Percentiles rank a stretch among this genome's conserved stretches.
Evolutionary conservation across 2,888 invertebrate genomes (phyloP).

Genomic region (Coremacera marginata): DNA sequence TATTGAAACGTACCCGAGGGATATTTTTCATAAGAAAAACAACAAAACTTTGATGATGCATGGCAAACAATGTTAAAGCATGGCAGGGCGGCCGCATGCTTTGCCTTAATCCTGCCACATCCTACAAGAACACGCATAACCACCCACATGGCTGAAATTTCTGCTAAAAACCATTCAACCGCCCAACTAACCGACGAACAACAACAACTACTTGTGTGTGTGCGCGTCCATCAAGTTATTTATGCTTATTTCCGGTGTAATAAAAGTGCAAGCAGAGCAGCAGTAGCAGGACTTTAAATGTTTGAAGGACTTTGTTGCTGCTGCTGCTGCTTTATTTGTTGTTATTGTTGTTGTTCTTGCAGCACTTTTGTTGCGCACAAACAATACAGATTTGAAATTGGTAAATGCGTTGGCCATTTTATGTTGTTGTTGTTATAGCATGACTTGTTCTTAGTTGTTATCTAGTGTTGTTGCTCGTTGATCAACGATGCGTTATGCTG

Average conservation of each 20-base stretch:
- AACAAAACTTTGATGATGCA: background rate
- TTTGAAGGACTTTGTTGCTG: constrained; percentile 5
- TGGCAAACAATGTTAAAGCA: background rate
- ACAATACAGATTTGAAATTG: background rate
- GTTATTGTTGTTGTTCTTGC: background rate
- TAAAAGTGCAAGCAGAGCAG: background rate
- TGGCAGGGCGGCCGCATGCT: background rate
- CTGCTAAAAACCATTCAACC: background rate
- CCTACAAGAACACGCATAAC: background rate
- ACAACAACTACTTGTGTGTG: background rate
- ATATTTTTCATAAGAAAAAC: background rate
- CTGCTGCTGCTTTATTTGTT: background rate
- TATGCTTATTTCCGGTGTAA: constrained; percentile 19
- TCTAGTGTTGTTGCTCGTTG: background rate
- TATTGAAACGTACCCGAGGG: constrained; percentile 8
- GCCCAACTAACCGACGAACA: background rate
- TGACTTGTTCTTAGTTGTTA: background rate
- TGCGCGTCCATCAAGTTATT: background rate
- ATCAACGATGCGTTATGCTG: background rate
- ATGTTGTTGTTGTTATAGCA: background rate
- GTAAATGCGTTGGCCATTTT: background rate
- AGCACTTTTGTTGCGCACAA: background rate
- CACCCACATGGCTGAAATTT: background rate
- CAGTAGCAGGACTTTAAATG: background rate
- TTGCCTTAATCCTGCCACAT: constrained; percentile 4